Evolutionary conservation across 2,797 vertebrate genomes (phyloP).

Genomic region (Sebastes baramenuke): DNA sequence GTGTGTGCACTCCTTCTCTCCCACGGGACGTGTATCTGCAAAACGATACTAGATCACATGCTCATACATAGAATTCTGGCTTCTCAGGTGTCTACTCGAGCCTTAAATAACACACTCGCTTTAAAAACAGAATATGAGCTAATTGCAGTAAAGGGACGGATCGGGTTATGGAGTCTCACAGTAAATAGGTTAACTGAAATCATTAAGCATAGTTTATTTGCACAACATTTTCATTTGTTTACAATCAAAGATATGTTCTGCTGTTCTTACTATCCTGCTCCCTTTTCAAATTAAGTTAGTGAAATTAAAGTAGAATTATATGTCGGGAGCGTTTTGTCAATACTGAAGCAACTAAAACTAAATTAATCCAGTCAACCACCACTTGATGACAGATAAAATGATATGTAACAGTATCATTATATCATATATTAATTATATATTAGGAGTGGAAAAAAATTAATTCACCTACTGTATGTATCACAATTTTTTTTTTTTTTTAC

Average conservation of each 20-base stretch:
- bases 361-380: not conserved
- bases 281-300: slow-evolving; percentile 66
- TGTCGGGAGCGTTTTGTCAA: not conserved
- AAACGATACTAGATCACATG: slow-evolving; percentile 78
- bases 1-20: slow-evolving; percentile 47
- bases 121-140: slow-evolving; percentile 79
- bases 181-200: slow-evolving; percentile 50
- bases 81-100: slow-evolving; percentile 74
- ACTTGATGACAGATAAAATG: not conserved
- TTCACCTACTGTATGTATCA: no score
- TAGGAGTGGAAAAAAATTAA: fast-evolving
- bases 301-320: not conserved
- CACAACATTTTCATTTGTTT: slow-evolving; percentile 11
- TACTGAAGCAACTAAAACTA: not conserved
- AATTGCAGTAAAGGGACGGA: slow-evolving; percentile 70
- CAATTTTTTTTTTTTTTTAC: no score
- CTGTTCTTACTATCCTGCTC: slow-evolving; percentile 54
- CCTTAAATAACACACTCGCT: slow-evolving; percentile 76
- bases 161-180: slow-evolving; percentile 30
- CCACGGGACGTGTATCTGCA: slow-evolving; percentile 68
- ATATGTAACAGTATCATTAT: not conserved
- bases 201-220: not conserved
- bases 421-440: not conserved
- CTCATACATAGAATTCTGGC: slow-evolving; percentile 74
- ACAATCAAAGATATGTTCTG: slow-evolving; percentile 18